These are phyloP conservation scores for Nowickia ferox DNA, from an alignment of 2,888 invertebrate genomes.

Conservation along the genomic window DNA sequence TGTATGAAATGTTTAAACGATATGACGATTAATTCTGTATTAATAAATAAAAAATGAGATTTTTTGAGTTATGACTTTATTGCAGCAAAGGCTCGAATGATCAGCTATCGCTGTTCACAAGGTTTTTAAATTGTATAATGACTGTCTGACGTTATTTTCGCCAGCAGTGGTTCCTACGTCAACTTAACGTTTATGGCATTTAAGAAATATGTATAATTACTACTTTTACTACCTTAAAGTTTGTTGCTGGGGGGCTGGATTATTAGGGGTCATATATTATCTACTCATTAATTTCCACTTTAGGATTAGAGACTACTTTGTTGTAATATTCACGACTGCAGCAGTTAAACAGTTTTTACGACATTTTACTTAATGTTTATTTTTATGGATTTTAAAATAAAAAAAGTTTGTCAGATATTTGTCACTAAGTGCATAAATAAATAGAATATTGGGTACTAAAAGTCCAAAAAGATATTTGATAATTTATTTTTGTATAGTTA, in stretches of 20 bases:
- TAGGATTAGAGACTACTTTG: neutral
- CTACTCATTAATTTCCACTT: slow-evolving; percentile 37
- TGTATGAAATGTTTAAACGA: too few species aligned
- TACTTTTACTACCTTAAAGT: slow-evolving; percentile 10
- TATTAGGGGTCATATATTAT: neutral
- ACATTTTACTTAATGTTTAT: slow-evolving; percentile 23
- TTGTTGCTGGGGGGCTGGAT: slow-evolving; percentile 9
- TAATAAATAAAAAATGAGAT: too few species aligned
- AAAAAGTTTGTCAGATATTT: neutral
- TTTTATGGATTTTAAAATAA: neutral
- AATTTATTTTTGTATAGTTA: neutral
- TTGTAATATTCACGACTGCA: neutral
- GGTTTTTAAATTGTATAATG: neutral
- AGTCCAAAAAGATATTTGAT: neutral
- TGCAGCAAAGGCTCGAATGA: neutral
- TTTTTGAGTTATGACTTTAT: too few species aligned
- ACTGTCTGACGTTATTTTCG: slow-evolving; percentile 10
- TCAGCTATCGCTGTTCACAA: neutral
- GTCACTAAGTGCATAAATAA: neutral
- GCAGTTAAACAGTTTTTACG: slow-evolving; percentile 1
- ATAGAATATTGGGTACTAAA: neutral
- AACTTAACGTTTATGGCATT: slow-evolving; percentile 13
- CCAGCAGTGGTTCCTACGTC: neutral
- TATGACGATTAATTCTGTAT: too few species aligned
- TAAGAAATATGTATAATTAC: neutral